A percentile compares a stretch with the other conserved stretches of the same genome.
phyloP scores from a whole-genome alignment of 2,888 invertebrate species.

The Callyntrura guangdongensis region DNA sequence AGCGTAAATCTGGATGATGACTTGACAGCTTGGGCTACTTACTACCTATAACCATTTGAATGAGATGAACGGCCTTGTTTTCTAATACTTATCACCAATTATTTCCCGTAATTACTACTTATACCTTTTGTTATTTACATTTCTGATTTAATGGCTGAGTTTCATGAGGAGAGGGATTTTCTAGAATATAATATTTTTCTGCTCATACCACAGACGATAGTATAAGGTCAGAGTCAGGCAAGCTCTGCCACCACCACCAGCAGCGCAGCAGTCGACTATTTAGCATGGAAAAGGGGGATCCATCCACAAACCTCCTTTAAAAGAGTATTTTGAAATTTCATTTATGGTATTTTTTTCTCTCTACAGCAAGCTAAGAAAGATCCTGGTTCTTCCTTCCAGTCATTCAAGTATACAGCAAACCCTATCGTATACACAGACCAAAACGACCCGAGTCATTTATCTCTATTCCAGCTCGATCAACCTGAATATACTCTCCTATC shows the following conservation, averaged over 20 bases:
- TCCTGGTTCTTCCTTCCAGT: slow-evolving; percentile 43
- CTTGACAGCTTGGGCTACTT: slow-evolving; percentile 73
- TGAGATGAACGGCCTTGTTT: slow-evolving; percentile 76
- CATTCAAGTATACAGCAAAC: neutral
- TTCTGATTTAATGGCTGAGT: slow-evolving; percentile 72
- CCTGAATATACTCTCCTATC: neutral
- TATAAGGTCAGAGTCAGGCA: slow-evolving; percentile 3
- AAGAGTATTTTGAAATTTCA: slow-evolving; percentile 1
- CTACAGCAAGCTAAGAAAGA: neutral
- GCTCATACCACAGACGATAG: neutral
- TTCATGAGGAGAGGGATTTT: slow-evolving; percentile 46
- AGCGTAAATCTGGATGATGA: slow-evolving; percentile 72
- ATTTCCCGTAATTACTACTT: slow-evolving; percentile 76
- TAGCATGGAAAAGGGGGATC: neutral
- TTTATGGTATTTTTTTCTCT: slow-evolving; percentile 34
- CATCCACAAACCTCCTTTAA: neutral
- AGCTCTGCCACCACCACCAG: neutral
- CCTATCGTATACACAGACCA: neutral
- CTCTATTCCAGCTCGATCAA: no score
- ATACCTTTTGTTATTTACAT: slow-evolving; percentile 75
- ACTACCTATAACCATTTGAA: slow-evolving; percentile 55
- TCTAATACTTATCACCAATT: slow-evolving; percentile 78
- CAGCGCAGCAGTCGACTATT: slow-evolving; percentile 21
- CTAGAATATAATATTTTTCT: slow-evolving; percentile 39
- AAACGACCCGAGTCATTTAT: no score